Evolutionary conservation across 1,140 invertebrate species (phyloP), one percentile per base, ranked within the genome.

Genomic region (Battus philenor): DNA sequence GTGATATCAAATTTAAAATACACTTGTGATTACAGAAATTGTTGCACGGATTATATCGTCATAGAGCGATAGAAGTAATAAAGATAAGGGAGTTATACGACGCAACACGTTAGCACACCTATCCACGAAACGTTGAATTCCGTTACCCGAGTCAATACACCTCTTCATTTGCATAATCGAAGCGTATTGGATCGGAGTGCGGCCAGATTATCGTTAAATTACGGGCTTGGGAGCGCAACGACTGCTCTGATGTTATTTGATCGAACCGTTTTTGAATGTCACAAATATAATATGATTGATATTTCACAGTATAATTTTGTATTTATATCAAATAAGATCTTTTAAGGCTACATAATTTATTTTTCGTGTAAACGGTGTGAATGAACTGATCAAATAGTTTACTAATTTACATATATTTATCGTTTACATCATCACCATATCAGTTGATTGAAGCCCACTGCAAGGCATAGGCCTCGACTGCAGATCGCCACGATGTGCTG

Each of bases 121-220:
- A 34, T 34, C 17, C 15, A 34, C 10, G 16, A 34, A 18, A 20
- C 32, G 32, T 34, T 34, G 16, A 5, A 34, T 34, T 34, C 32
- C 16, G 32, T 34, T 34, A 34, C 15, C 17, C 13, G 8, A 34
- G 32, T 20, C 32, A 34, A 34, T 34, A 34, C 32, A 34, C 32
- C 17, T 29, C 26, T 29, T 11, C 16, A 34, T 34, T 34, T 34
- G 32, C 32, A 34, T 34, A 20, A 34, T 34, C 32, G 32, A 34
- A 4, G 9, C 32, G 32, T 11, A 34, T 34, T 34, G 32, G 16
- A 34, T 34, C 32, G 17, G 9, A 20, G 32, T 16, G 10, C 32
- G 32, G 31, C 13, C 31, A 33, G 20, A 34, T 34, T 34, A 34
- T 18, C 32, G 32, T 34, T 34, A 34, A 34, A 34, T 34, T 34